Evolutionary conservation across 2,888 invertebrate genomes (phyloP).

Genomic region (Hypsopygia costalis): DNA sequence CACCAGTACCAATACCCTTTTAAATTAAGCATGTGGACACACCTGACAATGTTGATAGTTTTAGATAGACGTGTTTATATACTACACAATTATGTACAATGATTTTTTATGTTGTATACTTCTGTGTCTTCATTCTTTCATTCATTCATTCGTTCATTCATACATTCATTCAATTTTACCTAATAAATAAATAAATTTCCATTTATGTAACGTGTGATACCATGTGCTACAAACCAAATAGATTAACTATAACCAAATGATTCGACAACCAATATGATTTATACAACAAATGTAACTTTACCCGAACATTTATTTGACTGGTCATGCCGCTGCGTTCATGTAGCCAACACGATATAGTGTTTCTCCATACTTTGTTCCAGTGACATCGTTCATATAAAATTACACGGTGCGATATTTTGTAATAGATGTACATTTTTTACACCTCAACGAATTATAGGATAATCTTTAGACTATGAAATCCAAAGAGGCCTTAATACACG

Average conservation of each 20-base stretch:
- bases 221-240: too few species aligned
- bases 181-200: too few species aligned
- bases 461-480: slow-evolving; percentile 55
- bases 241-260: not conserved
- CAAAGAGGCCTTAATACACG: slow-evolving; percentile 49
- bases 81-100: too few species aligned
- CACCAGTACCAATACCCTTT: too few species aligned
- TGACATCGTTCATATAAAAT: slow-evolving; percentile 68
- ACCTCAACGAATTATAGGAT: slow-evolving; percentile 50
- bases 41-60: too few species aligned
- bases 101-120: too few species aligned
- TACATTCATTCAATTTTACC: too few species aligned
- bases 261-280: not conserved
- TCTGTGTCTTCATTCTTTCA: too few species aligned
- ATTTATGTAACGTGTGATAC: too few species aligned
- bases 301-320: slow-evolving; percentile 42
- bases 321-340: slow-evolving; percentile 42
- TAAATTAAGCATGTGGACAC: too few species aligned
- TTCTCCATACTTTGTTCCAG: slow-evolving; percentile 63
- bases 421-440: slow-evolving; percentile 62
- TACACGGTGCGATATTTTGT: slow-evolving; percentile 64
- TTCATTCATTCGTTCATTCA: too few species aligned
- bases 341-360: slow-evolving; percentile 52
- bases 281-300: slow-evolving; percentile 37
- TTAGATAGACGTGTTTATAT: too few species aligned